Evolutionary conservation across 1,140 invertebrate genomes (phyloP).

Genomic region (Achroia grisella): DNA sequence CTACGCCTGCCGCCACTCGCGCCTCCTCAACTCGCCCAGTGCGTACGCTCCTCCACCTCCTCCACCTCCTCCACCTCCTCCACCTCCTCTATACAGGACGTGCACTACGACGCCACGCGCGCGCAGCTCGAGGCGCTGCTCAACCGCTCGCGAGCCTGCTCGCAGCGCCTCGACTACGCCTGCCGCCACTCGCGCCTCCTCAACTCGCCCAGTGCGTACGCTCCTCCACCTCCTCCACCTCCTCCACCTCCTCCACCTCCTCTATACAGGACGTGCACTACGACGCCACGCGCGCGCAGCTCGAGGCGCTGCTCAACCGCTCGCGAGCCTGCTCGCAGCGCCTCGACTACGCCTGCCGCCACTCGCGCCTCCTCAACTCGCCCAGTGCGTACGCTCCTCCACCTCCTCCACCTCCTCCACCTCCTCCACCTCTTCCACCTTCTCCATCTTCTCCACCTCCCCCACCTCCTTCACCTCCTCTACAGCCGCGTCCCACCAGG

Average conservation of each 20-base stretch:
- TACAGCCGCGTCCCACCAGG: constrained; percentile 89
- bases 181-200: constrained; percentile 91
- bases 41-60: constrained; percentile 31
- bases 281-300: constrained; percentile 88
- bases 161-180: constrained; percentile 89
- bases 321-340: constrained; percentile 88
- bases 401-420: constrained; percentile 87
- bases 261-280: constrained; percentile 94
- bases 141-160: constrained; percentile 87
- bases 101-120: constrained; percentile 90
- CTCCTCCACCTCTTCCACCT: constrained; percentile 93
- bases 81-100: constrained; percentile 73
- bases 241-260: no score
- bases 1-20: constrained; percentile 89
- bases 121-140: constrained; percentile 92
- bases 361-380: constrained; percentile 90
- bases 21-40: constrained; percentile 92
- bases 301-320: constrained; percentile 92
- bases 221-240: no score
- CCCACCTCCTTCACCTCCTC: no score
- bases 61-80: no score
- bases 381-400: constrained; percentile 89
- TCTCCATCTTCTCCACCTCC: no score
- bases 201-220: constrained; percentile 88
- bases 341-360: constrained; percentile 89